Evolutionary conservation across 2,113 vertebrate species (phyloP), one percentile per base, ranked within the genome.

Genomic region (Planiliza haematocheilus): DNA sequence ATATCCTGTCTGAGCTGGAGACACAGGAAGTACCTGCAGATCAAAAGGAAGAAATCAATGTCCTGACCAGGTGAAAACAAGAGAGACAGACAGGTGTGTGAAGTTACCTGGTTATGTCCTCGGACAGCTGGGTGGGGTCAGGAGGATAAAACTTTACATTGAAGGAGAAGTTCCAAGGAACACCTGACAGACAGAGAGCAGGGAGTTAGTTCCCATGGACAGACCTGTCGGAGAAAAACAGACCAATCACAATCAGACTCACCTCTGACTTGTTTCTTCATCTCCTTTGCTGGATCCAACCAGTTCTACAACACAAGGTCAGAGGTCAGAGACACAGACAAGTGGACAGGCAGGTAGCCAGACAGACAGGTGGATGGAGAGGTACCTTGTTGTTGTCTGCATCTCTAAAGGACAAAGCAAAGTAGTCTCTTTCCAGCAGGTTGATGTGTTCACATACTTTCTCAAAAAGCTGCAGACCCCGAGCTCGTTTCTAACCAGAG

Each of bases 251-350:
- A 1, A 48, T 3, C 11, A 17, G 45, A 51, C 64, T 50, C 80
- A 99, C 97, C 98, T 96, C 97, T 93, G 59, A 97, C 94, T 91
- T 99, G 97, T 86, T 99, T 99, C 94, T 99, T 99, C 86, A 99
- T 96, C 88, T 97, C 97, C 88, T 99, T 99, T 51, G 94, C 90
- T 52, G 97, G 97, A 86, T 99, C 97, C 94, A 99, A 88, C 97
- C 97, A 99, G 88, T 99, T 99, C 97, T 99, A 72, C 85, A 83
- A 66, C 79, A 21, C 77, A 84, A 57, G 84, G 46, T 77, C 62
- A 81, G 71, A 63, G n/a, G 30, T 17, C 42, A 77, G 38, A 46
- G 45, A 37, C 13, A 68, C 2, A 50, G 21, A 49, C 30, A 63
- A 5, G 24, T 30, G 24, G 39, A 45, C 41, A 66, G 42, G 39